phyloP scores from a whole-genome alignment of 2,888 invertebrate genomes.

The Ceramica pisi region DNA sequence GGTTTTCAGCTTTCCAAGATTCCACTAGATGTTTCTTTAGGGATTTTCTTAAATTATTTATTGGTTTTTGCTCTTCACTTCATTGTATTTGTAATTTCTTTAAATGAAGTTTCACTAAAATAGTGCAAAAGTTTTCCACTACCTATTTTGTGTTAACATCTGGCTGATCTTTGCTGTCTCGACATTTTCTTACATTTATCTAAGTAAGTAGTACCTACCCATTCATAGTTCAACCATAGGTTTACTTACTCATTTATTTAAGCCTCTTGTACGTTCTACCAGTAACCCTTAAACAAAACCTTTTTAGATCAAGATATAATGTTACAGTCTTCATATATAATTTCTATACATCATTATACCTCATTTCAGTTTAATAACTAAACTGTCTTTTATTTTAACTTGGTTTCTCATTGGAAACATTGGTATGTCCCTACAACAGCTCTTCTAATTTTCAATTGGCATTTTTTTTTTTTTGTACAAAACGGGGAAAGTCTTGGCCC shows the following conservation, averaged over 20 bases:
- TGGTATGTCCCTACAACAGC: neutral
- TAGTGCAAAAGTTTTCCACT: neutral
- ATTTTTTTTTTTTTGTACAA: too few species aligned
- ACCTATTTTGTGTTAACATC: neutral
- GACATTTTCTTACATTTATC: neutral
- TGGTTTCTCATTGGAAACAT: neutral
- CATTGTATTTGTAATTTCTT: neutral
- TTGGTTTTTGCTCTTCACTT: conserved; percentile 6
- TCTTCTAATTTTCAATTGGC: neutral
- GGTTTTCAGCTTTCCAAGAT: conserved; percentile 10
- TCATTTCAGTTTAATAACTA: neutral
- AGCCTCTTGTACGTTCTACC: too few species aligned
- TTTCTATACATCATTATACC: too few species aligned
- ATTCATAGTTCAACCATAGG: neutral
- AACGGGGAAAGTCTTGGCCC: too few species aligned
- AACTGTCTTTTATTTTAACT: neutral
- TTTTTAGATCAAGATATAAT: neutral
- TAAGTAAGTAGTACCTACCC: neutral
- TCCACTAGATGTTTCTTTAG: conserved; percentile 3
- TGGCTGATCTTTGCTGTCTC: neutral
- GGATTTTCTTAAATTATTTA: conserved; percentile 1
- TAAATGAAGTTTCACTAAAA: too few species aligned
- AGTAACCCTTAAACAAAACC: neutral
- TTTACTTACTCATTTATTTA: neutral
- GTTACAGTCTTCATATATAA: neutral